Conservation (phyloP, 2,888 invertebrate genomes). For the Gymnosoma rotundatum region DNA sequence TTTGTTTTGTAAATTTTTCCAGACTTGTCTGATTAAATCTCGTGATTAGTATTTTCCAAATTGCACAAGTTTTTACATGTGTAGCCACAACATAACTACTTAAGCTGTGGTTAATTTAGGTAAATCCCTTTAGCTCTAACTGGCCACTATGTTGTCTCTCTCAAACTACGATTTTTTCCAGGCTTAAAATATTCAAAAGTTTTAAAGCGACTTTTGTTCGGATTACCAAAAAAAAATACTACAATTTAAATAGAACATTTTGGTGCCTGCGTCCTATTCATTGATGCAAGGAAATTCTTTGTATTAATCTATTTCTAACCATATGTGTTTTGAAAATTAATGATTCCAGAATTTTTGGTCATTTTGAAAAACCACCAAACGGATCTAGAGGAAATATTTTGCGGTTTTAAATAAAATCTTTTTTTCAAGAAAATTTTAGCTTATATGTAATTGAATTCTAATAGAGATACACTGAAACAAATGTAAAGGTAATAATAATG, state of each 20-base stretch:
- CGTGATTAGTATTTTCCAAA: conserved; percentile 76
- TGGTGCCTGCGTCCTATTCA: no score
- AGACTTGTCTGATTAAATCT: conserved; percentile 76
- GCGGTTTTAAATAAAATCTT: not conserved
- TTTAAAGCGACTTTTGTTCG: conserved; percentile 20
- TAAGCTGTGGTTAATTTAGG: conserved; percentile 59
- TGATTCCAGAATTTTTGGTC: not conserved
- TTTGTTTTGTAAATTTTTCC: conserved; percentile 47
- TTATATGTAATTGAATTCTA: no score
- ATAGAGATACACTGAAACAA: no score
- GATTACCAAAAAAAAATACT: not conserved
- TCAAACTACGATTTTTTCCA: not conserved
- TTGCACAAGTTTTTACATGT: conserved; percentile 76
- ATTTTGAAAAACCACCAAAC: conserved; percentile 45
- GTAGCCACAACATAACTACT: conserved; percentile 61
- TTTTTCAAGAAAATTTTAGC: not conserved
- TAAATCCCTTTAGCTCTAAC: conserved; percentile 28
- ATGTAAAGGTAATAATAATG: no score
- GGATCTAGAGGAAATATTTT: conserved; percentile 20
- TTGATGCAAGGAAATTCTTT: not conserved
- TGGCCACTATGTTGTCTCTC: not conserved
- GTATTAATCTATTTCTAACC: not conserved
- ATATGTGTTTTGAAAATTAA: not conserved
- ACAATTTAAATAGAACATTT: no score
- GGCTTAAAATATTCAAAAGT: not conserved